Evolutionary conservation across 92 coral and sea anemone species (phyloP).

Genomic region (Porites rus): DNA sequence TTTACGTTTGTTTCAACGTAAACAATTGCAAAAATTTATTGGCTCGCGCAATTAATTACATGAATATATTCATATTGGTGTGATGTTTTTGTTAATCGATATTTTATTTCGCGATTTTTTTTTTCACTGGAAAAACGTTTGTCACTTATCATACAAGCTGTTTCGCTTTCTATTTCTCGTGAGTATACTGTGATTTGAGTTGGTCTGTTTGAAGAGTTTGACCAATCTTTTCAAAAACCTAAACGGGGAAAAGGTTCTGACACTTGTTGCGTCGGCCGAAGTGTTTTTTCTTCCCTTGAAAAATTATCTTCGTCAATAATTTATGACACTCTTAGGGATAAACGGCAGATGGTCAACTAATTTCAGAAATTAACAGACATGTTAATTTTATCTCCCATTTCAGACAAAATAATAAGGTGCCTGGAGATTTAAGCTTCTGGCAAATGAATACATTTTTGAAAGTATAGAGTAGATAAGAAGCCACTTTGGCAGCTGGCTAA

Average conservation of each 20-base stretch:
- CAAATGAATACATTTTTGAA: slow-evolving; percentile 26
- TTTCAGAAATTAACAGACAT: slow-evolving; percentile 36
- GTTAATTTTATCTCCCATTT: slow-evolving; percentile 23
- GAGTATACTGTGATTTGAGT: neutral
- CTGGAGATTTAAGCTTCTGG: slow-evolving; percentile 10
- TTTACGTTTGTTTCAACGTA: neutral
- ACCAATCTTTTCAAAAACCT: neutral
- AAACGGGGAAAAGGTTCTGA: neutral
- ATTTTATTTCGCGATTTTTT: neutral
- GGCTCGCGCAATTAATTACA: slow-evolving; percentile 24
- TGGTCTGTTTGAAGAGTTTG: neutral
- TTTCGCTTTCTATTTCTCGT: neutral
- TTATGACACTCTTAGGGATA: slow-evolving; percentile 20
- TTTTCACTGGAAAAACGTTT: neutral
- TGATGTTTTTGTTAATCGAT: neutral
- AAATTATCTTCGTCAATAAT: slow-evolving; percentile 27
- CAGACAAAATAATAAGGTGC: slow-evolving; percentile 38
- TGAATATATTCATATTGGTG: slow-evolving; percentile 38
- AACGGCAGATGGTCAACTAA: slow-evolving; percentile 15
- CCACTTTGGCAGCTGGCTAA: slow-evolving; percentile 41
- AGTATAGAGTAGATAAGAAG: neutral
- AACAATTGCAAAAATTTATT: slow-evolving; percentile 2
- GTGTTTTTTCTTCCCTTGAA: neutral
- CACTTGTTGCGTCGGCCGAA: slow-evolving; percentile 41
- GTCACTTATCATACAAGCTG: neutral